Percentiles rank a stretch among this genome's conserved stretches.
Conservation (phyloP, 2,888 invertebrate species). For the Endotricha flammealis region DNA sequence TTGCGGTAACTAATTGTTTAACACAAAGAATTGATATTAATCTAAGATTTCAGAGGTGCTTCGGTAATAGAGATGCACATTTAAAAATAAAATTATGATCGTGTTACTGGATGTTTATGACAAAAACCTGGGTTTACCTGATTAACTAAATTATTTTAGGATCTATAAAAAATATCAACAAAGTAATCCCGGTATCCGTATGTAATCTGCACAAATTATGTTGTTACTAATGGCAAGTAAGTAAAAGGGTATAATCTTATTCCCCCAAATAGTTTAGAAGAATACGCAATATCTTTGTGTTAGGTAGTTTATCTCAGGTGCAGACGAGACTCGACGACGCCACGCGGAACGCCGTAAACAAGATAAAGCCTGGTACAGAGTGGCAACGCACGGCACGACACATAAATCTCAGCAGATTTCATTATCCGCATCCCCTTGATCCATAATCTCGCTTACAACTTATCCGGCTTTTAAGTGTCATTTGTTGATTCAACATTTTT, state of each 20-base stretch:
- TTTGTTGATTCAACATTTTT: slow-evolving; percentile 15
- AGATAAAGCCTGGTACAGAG: slow-evolving; percentile 37
- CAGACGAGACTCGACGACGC: slow-evolving; percentile 39
- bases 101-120: no score
- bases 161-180: no score
- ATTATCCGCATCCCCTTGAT: slow-evolving; percentile 38
- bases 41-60: no score
- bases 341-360: slow-evolving; percentile 44
- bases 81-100: no score
- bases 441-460: slow-evolving; percentile 36
- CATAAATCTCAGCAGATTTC: slow-evolving; percentile 57
- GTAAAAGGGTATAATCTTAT: neutral
- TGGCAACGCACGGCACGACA: slow-evolving; percentile 35
- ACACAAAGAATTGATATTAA: no score
- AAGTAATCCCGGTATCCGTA: no score
- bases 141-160: no score
- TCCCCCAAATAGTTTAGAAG: slow-evolving; percentile 8
- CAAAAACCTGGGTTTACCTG: no score
- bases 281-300: slow-evolving; percentile 30
- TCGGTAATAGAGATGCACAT: no score
- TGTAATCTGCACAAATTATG: no score
- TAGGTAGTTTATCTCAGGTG: slow-evolving; percentile 27
- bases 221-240: no score
- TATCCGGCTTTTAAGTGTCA: slow-evolving; percentile 30
- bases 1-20: no score